Base-by-base conservation (phyloP, 2,113 vertebrate genomes). In the Procavia capensis region DNA sequence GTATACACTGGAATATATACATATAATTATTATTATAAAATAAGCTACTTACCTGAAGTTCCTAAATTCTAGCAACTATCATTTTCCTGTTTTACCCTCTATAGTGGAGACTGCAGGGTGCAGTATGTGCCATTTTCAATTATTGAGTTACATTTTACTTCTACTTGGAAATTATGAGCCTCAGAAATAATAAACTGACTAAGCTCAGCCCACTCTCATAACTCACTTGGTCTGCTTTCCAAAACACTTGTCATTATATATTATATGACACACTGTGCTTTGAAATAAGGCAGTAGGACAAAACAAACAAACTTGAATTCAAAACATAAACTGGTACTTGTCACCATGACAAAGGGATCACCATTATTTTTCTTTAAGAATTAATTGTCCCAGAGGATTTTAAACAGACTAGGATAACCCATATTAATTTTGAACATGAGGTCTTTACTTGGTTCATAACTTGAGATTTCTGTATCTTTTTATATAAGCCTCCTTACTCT, bases 51-150 rank as follows among this genome's bases (percentile, higher is more conserved):
- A 81, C 25, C 50, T 70, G 11, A 47, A 41, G 6, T 63, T 94
- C 84, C 31, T 45, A 63, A 95, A 63, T 43, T 89, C n/a, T 76
- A 63, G 24, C 8, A 84, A 41, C 27, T 81, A 41, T 45, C 75
- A 89, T 84, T 90, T 91, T 80, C 47, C 72, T 74, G 29, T 64
- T 66, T 90, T 29, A 63, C 25, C 50, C 17, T 59, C 7, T 85
- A 1, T 20, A 36, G 17, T 24, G 45, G 16, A 90, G 93, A 76
- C 8, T 72, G 24, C 45, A 47, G 27, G 22, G 64, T 17, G 24
- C 5, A 92, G 29, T 74, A 92, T 63, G 34, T 92, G 66, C 22
- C n/a, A 85, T 90, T 97, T 96, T 90, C 29, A 90, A 78, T 88
- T 43, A 85, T 3, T 74, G 19, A 93, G 88, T 1, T 95, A 79